These are phyloP conservation scores for Eupithecia abbreviata DNA, from an alignment of 2,888 invertebrate genomes.

Conservation along the genomic window DNA sequence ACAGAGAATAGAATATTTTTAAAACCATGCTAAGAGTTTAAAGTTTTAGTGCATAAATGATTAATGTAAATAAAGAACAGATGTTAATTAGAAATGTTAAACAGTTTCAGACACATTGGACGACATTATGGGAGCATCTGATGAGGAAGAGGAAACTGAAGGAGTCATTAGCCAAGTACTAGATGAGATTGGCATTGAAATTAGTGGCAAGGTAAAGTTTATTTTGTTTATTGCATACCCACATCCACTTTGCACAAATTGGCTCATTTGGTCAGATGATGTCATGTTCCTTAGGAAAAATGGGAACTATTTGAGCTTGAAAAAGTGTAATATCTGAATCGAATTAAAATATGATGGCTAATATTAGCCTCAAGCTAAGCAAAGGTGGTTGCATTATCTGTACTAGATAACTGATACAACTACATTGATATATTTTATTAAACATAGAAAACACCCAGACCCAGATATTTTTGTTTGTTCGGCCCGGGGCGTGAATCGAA, in stretches of 20 bases:
- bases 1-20: too few relatives aligned
- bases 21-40: too few relatives aligned
- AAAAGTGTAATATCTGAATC: background rate
- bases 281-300: background rate
- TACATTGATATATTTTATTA: too few relatives aligned
- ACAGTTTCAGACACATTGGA: slow-evolving; percentile 95
- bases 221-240: background rate
- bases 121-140: slow-evolving; percentile 94
- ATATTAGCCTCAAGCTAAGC: too few relatives aligned
- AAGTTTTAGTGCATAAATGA: too few relatives aligned
- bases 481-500: too few relatives aligned
- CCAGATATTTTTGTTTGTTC: too few relatives aligned
- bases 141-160: slow-evolving; percentile 95
- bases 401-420: too few relatives aligned
- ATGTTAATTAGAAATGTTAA: slow-evolving; percentile 14
- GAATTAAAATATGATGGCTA: too few relatives aligned
- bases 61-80: background rate
- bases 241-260: background rate
- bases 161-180: slow-evolving; percentile 94
- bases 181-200: slow-evolving; percentile 98
- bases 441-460: too few relatives aligned
- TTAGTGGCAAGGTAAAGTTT: slow-evolving; percentile 90
- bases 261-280: background rate
- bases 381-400: too few relatives aligned
- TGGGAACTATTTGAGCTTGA: background rate